Percentiles rank a stretch among this genome's conserved stretches.
Evolutionary conservation across 2,797 vertebrate genomes (phyloP).

Genomic region (Champsocephalus esox): DNA sequence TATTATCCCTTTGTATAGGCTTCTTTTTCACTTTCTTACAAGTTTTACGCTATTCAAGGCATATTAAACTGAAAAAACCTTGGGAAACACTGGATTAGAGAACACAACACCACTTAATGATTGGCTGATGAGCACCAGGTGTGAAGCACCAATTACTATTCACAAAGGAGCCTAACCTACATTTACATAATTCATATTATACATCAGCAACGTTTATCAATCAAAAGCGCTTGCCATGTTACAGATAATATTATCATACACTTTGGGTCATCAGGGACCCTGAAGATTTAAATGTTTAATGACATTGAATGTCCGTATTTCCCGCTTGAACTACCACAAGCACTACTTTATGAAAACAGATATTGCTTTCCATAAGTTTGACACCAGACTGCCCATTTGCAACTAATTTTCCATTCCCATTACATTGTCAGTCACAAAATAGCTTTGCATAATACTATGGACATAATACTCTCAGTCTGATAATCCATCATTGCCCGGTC

Average conservation of each 20-base stretch:
- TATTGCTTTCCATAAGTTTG: constrained; percentile 23
- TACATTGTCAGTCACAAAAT: constrained; percentile 35
- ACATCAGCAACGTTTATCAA: neutral
- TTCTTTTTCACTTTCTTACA: too few relatives aligned
- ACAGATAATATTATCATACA: neutral
- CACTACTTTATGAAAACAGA: constrained; percentile 39
- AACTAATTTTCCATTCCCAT: constrained; percentile 44
- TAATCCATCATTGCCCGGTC: constrained; percentile 52
- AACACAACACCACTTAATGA: neutral
- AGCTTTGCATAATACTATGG: constrained; percentile 51
- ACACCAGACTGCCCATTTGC: constrained; percentile 29
- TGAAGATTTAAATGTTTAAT: constrained; percentile 13
- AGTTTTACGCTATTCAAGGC: too few relatives aligned
- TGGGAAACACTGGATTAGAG: neutral
- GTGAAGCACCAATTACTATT: neutral
- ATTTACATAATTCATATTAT: neutral
- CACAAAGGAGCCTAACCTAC: neutral
- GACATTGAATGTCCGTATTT: neutral
- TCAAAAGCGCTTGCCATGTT: neutral
- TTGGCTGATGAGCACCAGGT: neutral
- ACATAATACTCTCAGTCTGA: constrained; percentile 35
- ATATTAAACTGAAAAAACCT: too few relatives aligned
- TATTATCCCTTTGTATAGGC: too few relatives aligned
- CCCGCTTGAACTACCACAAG: constrained; percentile 12
- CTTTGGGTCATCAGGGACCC: neutral